Base-by-base conservation (phyloP, 2,113 vertebrate species). In the Orientallactaga bullata region DNA sequence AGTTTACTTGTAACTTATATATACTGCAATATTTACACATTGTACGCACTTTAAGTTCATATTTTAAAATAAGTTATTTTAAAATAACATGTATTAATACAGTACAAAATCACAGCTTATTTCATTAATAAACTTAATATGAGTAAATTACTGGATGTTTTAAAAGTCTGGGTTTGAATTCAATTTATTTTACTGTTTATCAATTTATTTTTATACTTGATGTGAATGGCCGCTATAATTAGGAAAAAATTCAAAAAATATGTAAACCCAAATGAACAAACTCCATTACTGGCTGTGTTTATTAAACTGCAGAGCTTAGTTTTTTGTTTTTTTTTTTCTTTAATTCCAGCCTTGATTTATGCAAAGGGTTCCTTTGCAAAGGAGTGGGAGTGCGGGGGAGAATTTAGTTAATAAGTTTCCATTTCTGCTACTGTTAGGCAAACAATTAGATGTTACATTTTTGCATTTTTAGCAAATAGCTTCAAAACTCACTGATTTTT, bases 191-290 rank as follows among this genome's bases (percentile, higher is more conserved):
- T 94, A 47, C 8, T 47, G 42, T 47, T 47, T 47, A 47, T 89
- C n/a, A 85, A 24, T 39, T 79, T 65, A 72, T 78, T 92, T 94
- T 94, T 85, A 90, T 58, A 82, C 32, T 68, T 79, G 47, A 83
- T 96, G 37, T 82, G 90, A 73, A 77, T 68, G 39, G 68, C 60
- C 77, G 32, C 65, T 93, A 63, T 84, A 92, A 68, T 80, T 78
- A 84, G 37, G 77, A 87, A 94, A 95, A 94, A 61, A 39, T n/a
- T 79, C 6, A 85, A 84, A 91, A 74, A 89, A 30, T 39, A 60
- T 21, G 13, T 87, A 85, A 95, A 81, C 65, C 12, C 35, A 94
- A 88, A 80, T 74, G 28, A 85, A 85, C 89, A 35, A 85, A 73
- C 68, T 85, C 9, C 20, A 69, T 77, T 68, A 61, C 37, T 71